Percentiles rank a stretch among this genome's conserved stretches.
Conservation (phyloP, 1,140 invertebrate genomes). For the Polyergus mexicanus region DNA sequence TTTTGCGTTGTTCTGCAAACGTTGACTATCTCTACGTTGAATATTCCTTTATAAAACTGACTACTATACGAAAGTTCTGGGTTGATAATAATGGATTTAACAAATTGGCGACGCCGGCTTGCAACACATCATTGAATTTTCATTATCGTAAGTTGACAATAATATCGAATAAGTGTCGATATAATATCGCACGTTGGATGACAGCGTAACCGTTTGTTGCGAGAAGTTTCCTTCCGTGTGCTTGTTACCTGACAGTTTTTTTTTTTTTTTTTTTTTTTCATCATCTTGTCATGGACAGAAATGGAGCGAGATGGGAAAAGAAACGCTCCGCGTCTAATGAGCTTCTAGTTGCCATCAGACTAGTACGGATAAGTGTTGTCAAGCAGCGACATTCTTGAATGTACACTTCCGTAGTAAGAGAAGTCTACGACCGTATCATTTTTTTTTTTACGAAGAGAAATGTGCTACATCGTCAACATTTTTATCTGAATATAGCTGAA, state of each 20-base stretch:
- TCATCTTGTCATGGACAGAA: conserved; percentile 52
- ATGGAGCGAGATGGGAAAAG: conserved; percentile 36
- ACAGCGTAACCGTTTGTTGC: conserved; percentile 32
- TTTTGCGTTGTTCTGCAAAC: conserved; percentile 2
- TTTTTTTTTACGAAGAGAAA: not conserved
- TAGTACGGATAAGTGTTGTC: conserved; percentile 72
- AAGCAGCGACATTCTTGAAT: conserved; percentile 26
- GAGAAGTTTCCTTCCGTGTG: conserved; percentile 29
- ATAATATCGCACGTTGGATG: conserved; percentile 44
- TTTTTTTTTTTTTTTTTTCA: conserved; percentile 42
- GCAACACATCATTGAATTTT: conserved; percentile 48
- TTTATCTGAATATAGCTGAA: not conserved
- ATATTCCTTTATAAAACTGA: conserved; percentile 34
- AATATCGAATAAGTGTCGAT: conserved; percentile 64
- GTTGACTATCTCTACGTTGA: not conserved
- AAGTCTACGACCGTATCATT: conserved; percentile 17
- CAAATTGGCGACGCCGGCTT: conserved; percentile 17
- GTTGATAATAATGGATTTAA: conserved; percentile 35
- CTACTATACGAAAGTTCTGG: conserved; percentile 34
- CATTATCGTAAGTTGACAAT: conserved; percentile 57
- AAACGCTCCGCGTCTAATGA: conserved; percentile 74
- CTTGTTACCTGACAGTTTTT: conserved; percentile 58
- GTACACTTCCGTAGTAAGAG: conserved; percentile 16
- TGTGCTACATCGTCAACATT: not conserved
- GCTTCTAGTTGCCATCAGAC: conserved; percentile 73